These are phyloP conservation scores for Miniopterus natalensis DNA, from an alignment of 2,113 vertebrate species.

Conservation along the genomic window DNA sequence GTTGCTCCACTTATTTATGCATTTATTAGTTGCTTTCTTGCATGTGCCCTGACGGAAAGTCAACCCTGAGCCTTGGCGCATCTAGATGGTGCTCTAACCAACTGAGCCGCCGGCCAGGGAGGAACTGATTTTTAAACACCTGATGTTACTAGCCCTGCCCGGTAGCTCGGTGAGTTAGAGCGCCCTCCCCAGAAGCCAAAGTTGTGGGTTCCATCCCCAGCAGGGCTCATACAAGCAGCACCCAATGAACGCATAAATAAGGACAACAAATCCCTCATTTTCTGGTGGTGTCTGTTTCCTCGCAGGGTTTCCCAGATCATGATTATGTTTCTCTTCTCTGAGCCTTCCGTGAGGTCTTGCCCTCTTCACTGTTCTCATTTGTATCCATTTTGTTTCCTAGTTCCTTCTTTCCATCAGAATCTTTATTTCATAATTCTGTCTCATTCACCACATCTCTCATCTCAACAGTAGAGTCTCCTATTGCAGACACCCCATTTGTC, in stretches of 20 bases:
- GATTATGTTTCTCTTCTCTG: constrained; percentile 57
- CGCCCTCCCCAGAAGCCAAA: too few relatives aligned
- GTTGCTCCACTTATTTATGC: too few relatives aligned
- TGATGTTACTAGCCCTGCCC: not conserved
- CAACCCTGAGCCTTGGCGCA: too few relatives aligned
- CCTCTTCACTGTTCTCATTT: constrained; percentile 35
- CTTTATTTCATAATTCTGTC: not conserved
- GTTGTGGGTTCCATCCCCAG: too few relatives aligned
- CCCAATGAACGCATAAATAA: too few relatives aligned
- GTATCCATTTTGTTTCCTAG: not conserved
- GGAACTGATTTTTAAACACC: not conserved
- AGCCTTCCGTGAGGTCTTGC: constrained; percentile 13
- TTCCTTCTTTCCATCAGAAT: constrained; percentile 1
- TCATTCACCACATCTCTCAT: constrained; percentile 38
- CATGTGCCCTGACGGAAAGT: too few relatives aligned
- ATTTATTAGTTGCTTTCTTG: too few relatives aligned
- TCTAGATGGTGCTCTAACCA: too few relatives aligned
- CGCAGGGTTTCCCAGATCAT: constrained; percentile 55
- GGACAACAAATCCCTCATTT: not conserved
- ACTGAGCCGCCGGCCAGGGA: too few relatives aligned
- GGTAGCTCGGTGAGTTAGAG: too few relatives aligned
- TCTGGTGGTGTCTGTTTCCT: constrained; percentile 42
- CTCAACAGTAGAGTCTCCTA: not conserved
- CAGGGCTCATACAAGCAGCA: too few relatives aligned
- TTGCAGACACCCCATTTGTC: not conserved